Base-by-base conservation (phyloP, 2,888 invertebrate species). In the Siphonodentalium dalli region DNA sequence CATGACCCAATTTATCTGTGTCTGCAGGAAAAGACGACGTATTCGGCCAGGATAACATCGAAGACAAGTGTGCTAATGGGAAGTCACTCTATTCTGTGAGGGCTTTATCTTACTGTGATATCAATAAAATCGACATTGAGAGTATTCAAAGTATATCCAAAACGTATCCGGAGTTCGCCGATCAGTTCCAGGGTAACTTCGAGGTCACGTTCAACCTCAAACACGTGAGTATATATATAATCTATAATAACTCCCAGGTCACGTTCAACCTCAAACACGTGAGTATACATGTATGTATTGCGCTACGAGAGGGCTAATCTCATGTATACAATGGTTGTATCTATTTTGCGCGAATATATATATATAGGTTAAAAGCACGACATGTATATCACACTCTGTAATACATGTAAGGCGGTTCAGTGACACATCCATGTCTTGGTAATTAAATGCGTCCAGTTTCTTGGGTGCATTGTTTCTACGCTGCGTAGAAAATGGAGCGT, bases 151-250 rank as follows among this genome's bases (percentile, higher is more conserved):
- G 75, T 39, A 77, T 80, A 7, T 67, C 81, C 7, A 68, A 73
- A 40, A 73, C 77, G 27, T 81, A 81, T 55, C 78, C 80, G 5
- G 81, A 81, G 57, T 81, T 81, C 59, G 74, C 80, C 1, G 72
- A 71, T 27, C 69, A 72, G 39, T 81, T 81, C 49, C 62, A 74
- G 40, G 58, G 68, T 6, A 71, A 70, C 34, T 81, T 81, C 50
- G 66, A 71, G 26, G 72, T 80, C 29, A 81, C 81, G 3, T 81
- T 81, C 54, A 77, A 81, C 58, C 62, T 81, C 0, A 66, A 74
- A 54, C 64, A 74, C 63, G 80, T 80, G 55, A 66, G 71, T 60
- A 24, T n/a, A n/a, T n/a, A 27, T 3, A 6, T 39, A 15, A 21
- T 28, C n/a, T 37, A 9, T 21, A 33, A 2, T 29, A 15, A 18